phyloP scores from a whole-genome alignment of 2,113 vertebrate genomes.

The Zosterops lateralis region DNA sequence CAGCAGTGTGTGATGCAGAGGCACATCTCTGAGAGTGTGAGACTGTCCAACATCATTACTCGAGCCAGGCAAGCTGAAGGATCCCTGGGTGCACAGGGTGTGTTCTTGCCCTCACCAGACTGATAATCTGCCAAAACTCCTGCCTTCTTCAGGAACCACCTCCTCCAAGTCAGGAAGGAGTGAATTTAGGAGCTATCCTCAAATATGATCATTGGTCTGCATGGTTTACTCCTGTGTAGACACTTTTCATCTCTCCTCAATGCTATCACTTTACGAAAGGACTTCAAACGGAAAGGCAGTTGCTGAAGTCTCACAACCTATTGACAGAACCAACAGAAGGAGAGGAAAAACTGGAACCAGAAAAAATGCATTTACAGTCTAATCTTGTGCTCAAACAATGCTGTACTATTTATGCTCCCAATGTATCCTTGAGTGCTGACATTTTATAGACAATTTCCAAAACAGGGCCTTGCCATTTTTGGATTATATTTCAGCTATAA shows the following conservation, averaged over 20 bases:
- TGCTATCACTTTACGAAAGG: slow-evolving; percentile 3
- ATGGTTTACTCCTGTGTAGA: slow-evolving; percentile 13
- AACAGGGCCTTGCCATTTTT: slow-evolving; percentile 78
- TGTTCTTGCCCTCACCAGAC: fast-evolving
- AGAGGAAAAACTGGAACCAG: slow-evolving; percentile 62
- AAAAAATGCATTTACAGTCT: slow-evolving; percentile 71
- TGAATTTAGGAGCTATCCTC: slow-evolving; percentile 5
- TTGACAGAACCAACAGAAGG: slow-evolving; percentile 71
- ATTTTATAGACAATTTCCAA: slow-evolving; percentile 80
- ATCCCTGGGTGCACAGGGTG: background rate
- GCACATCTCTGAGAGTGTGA: background rate
- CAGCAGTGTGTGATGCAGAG: background rate
- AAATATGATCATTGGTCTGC: background rate
- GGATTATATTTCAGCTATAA: slow-evolving; percentile 83
- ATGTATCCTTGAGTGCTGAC: slow-evolving; percentile 74
- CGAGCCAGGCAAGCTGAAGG: background rate
- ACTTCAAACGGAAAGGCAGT: slow-evolving; percentile 43
- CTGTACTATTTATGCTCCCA: slow-evolving; percentile 70
- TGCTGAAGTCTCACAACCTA: slow-evolving; percentile 57
- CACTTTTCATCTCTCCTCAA: background rate
- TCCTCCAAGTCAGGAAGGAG: background rate
- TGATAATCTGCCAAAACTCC: background rate
- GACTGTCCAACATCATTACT: background rate
- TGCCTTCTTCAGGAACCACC: background rate
- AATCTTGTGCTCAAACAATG: slow-evolving; percentile 74